A percentile compares a stretch with the other conserved stretches of the same genome.
These are phyloP conservation scores for Saccopteryx bilineata DNA, from an alignment of 2,113 vertebrate species.

Conservation along the genomic window DNA sequence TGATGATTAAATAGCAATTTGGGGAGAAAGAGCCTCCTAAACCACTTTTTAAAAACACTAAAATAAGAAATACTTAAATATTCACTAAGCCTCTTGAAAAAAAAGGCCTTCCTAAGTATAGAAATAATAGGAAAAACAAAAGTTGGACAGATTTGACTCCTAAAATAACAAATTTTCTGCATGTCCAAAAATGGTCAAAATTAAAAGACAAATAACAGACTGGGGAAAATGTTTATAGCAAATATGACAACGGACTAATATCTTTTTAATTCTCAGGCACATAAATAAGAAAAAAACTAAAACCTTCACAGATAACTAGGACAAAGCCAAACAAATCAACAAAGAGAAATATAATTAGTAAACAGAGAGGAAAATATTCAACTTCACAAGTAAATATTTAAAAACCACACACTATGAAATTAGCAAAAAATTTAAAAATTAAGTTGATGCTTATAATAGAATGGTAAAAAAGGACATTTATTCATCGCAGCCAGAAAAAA, in stretches of 20 bases:
- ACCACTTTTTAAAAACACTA: slow-evolving; percentile 36
- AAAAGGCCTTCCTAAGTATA: slow-evolving; percentile 37
- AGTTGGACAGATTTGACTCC: slow-evolving; percentile 55
- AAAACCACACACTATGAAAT: slow-evolving; percentile 30
- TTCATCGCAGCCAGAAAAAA: background rate
- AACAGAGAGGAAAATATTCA: slow-evolving; percentile 47
- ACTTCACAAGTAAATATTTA: slow-evolving; percentile 45
- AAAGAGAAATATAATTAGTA: slow-evolving; percentile 15
- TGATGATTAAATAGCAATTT: background rate
- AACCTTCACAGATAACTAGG: background rate
- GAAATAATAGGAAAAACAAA: slow-evolving; percentile 41
- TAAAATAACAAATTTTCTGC: slow-evolving; percentile 66
- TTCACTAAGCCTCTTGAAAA: slow-evolving; percentile 39
- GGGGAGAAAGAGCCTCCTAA: background rate
- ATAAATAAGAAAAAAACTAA: slow-evolving; percentile 44
- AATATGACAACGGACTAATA: slow-evolving; percentile 48
- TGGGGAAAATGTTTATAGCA: slow-evolving; percentile 10
- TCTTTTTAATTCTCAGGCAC: background rate
- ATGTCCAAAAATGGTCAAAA: slow-evolving; percentile 64
- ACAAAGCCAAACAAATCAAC: slow-evolving; percentile 52
- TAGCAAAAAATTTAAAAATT: slow-evolving; percentile 14
- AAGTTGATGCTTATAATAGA: background rate
- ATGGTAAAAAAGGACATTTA: background rate
- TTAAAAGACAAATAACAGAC: slow-evolving; percentile 56
- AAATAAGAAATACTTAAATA: slow-evolving; percentile 61